A percentile compares a stretch with the other conserved stretches of the same genome.
Conservation (phyloP, 2,113 vertebrate species). For the Cynoglossus semilaevis region DNA sequence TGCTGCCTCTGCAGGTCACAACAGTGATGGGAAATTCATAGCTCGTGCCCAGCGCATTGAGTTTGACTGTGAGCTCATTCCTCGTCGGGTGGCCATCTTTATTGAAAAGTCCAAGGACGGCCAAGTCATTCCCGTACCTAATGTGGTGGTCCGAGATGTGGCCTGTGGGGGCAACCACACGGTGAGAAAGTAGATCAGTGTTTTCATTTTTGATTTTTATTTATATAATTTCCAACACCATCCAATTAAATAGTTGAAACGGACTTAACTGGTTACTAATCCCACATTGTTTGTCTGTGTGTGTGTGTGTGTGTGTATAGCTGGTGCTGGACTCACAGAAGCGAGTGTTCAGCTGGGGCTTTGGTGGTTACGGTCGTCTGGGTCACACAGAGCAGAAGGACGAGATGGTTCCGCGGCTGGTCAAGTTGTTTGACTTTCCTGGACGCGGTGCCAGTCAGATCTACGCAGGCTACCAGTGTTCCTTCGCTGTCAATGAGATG, state of each 20-base stretch:
- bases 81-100: slow-evolving; percentile 92
- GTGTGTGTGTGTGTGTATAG: slow-evolving; percentile 59
- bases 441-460: slow-evolving; percentile 88
- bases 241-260: no score
- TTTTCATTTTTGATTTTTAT: no score
- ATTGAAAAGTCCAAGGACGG: slow-evolving; percentile 97
- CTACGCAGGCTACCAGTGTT: slow-evolving; percentile 89
- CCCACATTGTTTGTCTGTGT: not conserved
- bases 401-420: slow-evolving; percentile 93
- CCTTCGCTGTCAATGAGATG: slow-evolving; percentile 91
- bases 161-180: slow-evolving; percentile 91
- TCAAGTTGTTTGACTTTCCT: slow-evolving; percentile 94
- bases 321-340: slow-evolving; percentile 94
- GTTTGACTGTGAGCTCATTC: slow-evolving; percentile 93
- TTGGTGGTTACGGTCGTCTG: slow-evolving; percentile 90
- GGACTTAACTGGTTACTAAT: not conserved
- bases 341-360: slow-evolving; percentile 94
- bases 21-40: slow-evolving; percentile 95
- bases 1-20: slow-evolving; percentile 81
- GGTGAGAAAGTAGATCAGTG: slow-evolving; percentile 63
- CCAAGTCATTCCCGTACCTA: slow-evolving; percentile 90
- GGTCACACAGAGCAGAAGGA: slow-evolving; percentile 95
- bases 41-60: slow-evolving; percentile 94
- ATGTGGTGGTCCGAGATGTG: slow-evolving; percentile 92
- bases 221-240: no score